Evolutionary conservation across 2,113 vertebrate genomes (phyloP).

Genomic region (Gallinago jamesoni): DNA sequence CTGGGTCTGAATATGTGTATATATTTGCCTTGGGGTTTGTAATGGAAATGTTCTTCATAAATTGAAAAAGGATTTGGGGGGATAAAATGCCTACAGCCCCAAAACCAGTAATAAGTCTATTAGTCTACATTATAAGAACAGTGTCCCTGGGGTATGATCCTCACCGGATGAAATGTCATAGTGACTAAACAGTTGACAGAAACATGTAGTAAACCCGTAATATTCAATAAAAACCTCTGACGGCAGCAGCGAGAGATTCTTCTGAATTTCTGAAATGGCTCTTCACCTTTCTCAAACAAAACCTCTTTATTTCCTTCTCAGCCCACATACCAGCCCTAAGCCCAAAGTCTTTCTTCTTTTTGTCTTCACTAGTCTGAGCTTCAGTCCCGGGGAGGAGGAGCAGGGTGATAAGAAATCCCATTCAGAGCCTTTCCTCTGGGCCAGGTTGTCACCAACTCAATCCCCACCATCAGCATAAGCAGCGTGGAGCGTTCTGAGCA

Average conservation of each 20-base stretch:
- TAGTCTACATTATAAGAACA: background rate
- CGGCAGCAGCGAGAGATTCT: background rate
- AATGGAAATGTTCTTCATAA: background rate
- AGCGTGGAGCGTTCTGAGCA: background rate
- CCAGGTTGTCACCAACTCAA: background rate
- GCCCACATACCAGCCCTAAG: background rate
- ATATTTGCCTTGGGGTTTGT: background rate
- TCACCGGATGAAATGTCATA: background rate
- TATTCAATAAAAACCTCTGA: background rate
- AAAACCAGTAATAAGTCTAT: background rate
- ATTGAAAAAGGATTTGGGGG: background rate
- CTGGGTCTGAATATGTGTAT: background rate
- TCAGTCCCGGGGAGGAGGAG: background rate
- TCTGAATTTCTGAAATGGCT: background rate
- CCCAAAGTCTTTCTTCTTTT: background rate
- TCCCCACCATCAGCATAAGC: rapidly evolving
- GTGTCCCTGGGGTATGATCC: background rate
- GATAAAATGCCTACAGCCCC: background rate
- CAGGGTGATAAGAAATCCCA: background rate
- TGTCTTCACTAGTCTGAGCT: background rate
- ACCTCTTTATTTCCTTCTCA: background rate
- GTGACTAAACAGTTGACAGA: background rate
- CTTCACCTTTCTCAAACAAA: background rate
- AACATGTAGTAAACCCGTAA: background rate
- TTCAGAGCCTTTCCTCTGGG: background rate